Base-by-base conservation (phyloP, 2,113 vertebrate genomes). In the Spea bombifrons region DNA sequence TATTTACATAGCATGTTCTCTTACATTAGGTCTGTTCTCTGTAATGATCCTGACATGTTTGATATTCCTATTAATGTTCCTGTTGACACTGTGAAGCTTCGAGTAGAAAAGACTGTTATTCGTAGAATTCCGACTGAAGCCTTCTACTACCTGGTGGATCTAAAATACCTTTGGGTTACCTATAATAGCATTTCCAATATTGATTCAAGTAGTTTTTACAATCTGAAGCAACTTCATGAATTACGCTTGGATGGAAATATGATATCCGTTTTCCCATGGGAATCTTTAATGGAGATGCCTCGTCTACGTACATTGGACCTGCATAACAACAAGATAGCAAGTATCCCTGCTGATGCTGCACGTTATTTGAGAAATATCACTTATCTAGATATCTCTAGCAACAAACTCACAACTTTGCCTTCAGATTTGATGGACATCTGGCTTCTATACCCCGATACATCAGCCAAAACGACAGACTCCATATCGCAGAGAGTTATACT, bases 381-480 rank as follows among this genome's bases (percentile, higher is more conserved):
- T 73, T 98, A 97, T 84, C 86, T 99, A 86, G 97, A 99, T 78
- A 77, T 99, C 47, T 99, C 97, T 72, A 98, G 97, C 90, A 99
- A 99, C 83, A 94, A 93, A 84, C 87, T 99, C n/a, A 87, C 89
- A 66, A 96, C 94, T 0, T 83, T 99, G 82, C 94, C 96, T 0
- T 91, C 95, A 5, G 95, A 98, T 63, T 86, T 99, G 76, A 89
- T 98, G 91, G 96, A 99, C 73, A 92, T 96, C 81, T 99, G 96
- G 97, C 92, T 94, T 0, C 94, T 94, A 0, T 93, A 95, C 82
- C 92, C 90, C 15, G 89, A 81, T 65, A 8, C 73, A 15, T 5
- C 77, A 0, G 66, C 80, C 53, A 83, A 78, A 83, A 89, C 66
- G 63, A 78, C 72, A 43, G 90, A 89, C 48, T 12, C 84, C 30